Base-by-base conservation (phyloP, 2,113 vertebrate species). In the Xerus inauris region DNA sequence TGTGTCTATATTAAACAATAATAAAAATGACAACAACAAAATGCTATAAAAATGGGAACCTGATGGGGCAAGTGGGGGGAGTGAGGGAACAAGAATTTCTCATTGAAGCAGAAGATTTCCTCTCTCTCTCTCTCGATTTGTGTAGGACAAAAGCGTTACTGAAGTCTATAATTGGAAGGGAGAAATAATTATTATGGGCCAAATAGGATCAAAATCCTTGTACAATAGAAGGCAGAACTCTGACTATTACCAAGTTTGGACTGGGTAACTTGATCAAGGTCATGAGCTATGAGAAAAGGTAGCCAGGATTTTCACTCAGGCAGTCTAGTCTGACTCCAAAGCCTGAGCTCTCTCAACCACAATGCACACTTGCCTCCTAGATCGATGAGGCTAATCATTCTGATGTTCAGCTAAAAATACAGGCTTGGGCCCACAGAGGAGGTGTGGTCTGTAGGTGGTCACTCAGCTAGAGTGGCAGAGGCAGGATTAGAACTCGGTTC, bases 231-330 rank as follows among this genome's bases (percentile, higher is more conserved):
- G 59, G 35, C 16, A 30, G 77, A 51, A 82, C 71, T 92, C 40
- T 77, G 51, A 54, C 38, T 42, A 38, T 62, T 28, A 28, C 59
- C 5, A 16, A 91, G 65, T 77, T 84, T 85, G n/a, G 82, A 49
- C 17, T 20, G 42, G 79, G 57, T 65, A 94, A 59, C 42, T 47
- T 38, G 85, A 22, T 91, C 67, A 91, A 90, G 93, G 91, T 93
- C 77, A 89, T 2, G 62, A 49, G 71, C 40, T 65, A 35, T 89
- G 73, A 83, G 85, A 75, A 89, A 92, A 92, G 0, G n/a, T 1
- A 87, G 57, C 69, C 10, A 28, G 51, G 65, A 42, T 59, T 72
- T 67, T 35, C 84, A 93, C 8, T 22, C 5, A 54, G 62, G 26
- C 19, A 6, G 47, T 20, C 47, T 83, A 57, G 67, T 9, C 62